Conservation (phyloP, 2,797 vertebrate species). For the Microcaecilia unicolor region DNA sequence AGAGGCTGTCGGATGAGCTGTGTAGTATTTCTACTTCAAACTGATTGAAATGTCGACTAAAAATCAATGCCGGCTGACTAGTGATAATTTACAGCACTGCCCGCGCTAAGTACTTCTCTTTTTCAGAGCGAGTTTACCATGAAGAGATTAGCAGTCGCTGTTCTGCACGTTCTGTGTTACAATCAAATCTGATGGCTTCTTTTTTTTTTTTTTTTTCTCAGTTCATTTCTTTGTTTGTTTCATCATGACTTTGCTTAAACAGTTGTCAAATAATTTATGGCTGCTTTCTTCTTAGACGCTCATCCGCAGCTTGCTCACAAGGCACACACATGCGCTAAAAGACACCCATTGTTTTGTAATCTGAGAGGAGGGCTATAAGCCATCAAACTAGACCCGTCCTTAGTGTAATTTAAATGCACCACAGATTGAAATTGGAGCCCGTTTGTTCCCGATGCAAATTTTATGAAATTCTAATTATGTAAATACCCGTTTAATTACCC, state of each 20-base stretch:
- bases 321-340: slow-evolving; percentile 43
- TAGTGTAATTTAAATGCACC: slow-evolving; percentile 56
- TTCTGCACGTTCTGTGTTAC: slow-evolving; percentile 22
- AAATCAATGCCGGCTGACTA: slow-evolving; percentile 68
- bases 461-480: slow-evolving; percentile 77
- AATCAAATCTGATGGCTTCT: slow-evolving; percentile 47
- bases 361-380: slow-evolving; percentile 59
- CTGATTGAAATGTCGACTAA: slow-evolving; percentile 61
- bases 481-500: slow-evolving; percentile 70
- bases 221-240: slow-evolving; percentile 71
- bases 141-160: slow-evolving; percentile 29
- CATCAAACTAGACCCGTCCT: slow-evolving; percentile 58
- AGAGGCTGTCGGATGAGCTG: slow-evolving; percentile 41
- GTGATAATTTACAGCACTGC: slow-evolving; percentile 55
- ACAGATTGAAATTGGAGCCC: slow-evolving; percentile 68
- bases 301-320: slow-evolving; percentile 54
- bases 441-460: slow-evolving; percentile 70
- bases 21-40: slow-evolving; percentile 58
- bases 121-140: slow-evolving; percentile 29
- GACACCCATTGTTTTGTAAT: slow-evolving; percentile 60
- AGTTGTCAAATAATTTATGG: slow-evolving; percentile 68
- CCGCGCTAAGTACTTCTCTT: slow-evolving; percentile 41
- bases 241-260: slow-evolving; percentile 67
- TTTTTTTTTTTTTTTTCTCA: too few species aligned
- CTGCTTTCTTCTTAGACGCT: slow-evolving; percentile 61